Base-by-base conservation (phyloP, 2,888 invertebrate genomes). In the Netelia inedita region DNA sequence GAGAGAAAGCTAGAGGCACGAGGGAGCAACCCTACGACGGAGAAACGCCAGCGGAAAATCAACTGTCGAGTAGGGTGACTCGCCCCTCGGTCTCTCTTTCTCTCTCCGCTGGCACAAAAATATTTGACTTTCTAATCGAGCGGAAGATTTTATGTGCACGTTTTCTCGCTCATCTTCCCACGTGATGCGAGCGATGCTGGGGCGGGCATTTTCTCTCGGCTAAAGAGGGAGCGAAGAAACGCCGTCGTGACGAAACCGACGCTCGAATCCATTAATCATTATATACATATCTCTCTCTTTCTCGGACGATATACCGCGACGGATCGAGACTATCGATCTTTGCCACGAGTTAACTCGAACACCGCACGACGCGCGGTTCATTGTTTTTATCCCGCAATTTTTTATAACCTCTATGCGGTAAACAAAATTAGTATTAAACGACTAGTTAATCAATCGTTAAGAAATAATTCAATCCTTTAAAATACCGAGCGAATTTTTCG, bases 101-200 rank as follows among this genome's bases (percentile, higher is more conserved):
- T 53, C 53, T 57, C 57, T 19, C 83, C 83, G 79, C 80, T 75
- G 53, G 41, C 75, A 66, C 59, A 71, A 76, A 83, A 86, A 88
- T 85, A 88, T 88, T 87, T 88, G 87, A 88, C 87, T 88, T 88
- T 86, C 74, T 88, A 88, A 88, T 85, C 75, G 83, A 72, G 79
- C 69, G 50, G 41, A 59, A 82, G 80, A 84, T 86, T 86, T 78
- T 63, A 65, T 55, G 69, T 72, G 80, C 53, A 63, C 73, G 80
- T 79, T 74, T 41, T 41, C 79, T 68, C 82, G 84, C 74, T 82
- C 83, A 83, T 72, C 71, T 57, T 19, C 53, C 76, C 80, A 65
- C 73, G 69, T 65, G 65, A 41, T 75, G 19, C 11, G 50, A 14
- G 16, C 9, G 71, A 79, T 82, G 59, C 72, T 71, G 28, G 16